Evolutionary conservation across 1,140 invertebrate genomes (phyloP).

Genomic region (Epicauta chinensis): DNA sequence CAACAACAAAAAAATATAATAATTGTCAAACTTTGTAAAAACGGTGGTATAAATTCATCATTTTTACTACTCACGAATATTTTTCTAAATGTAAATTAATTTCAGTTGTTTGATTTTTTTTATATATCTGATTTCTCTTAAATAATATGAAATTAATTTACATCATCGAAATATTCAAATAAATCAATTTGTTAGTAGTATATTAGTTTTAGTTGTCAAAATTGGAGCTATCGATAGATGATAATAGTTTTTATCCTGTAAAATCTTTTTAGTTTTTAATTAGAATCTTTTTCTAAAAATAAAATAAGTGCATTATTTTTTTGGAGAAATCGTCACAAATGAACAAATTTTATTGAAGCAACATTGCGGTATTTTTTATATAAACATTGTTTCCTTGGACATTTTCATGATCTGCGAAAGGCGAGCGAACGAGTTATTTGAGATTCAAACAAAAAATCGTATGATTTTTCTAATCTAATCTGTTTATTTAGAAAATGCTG

Average conservation of each 20-base stretch:
- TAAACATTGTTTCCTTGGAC: slow-evolving; percentile 19
- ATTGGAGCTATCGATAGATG: slow-evolving; percentile 16
- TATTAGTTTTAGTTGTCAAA: slow-evolving; percentile 21
- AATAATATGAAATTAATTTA: too few relatives aligned
- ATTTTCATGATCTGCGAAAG: too few relatives aligned
- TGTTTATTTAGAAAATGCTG: slow-evolving; percentile 35
- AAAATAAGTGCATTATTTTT: slow-evolving; percentile 38
- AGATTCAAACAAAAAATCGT: too few relatives aligned
- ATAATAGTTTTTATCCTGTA: slow-evolving; percentile 15
- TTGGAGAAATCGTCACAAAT: slow-evolving; percentile 19
- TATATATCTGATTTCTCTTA: too few relatives aligned
- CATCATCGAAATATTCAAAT: too few relatives aligned
- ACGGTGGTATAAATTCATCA: slow-evolving; percentile 16
- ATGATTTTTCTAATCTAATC: neutral
- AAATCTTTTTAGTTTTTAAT: slow-evolving; percentile 23
- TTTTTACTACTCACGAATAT: too few relatives aligned
- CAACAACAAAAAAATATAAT: slow-evolving; percentile 22
- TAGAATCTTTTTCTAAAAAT: slow-evolving; percentile 24
- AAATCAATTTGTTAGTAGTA: slow-evolving; percentile 15
- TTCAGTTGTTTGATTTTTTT: neutral
- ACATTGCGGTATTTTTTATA: slow-evolving; percentile 32
- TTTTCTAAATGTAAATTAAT: neutral
- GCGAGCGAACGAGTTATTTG: neutral
- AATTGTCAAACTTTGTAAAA: slow-evolving; percentile 23
- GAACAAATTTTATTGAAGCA: neutral